A percentile compares a stretch with the other conserved stretches of the same genome.
Evolutionary conservation across 1,140 invertebrate species (phyloP).

Genomic region (Xylocopa sonorina): DNA sequence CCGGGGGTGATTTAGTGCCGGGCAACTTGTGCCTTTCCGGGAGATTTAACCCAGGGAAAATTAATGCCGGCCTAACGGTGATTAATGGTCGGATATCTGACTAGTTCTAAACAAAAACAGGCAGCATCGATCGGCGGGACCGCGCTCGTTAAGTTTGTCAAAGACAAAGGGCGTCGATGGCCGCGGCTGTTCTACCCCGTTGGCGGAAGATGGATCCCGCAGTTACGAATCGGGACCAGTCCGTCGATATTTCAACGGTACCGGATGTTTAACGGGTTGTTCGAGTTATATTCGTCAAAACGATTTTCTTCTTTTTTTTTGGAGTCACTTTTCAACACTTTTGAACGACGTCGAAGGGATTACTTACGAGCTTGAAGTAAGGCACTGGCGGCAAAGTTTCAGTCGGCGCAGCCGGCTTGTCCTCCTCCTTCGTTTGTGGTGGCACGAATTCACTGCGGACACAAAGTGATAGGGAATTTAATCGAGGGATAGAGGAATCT

Average conservation of each 20-base stretch:
- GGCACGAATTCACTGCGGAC: conserved; percentile 79
- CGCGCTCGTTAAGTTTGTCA: conserved; percentile 4
- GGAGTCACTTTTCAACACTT: no score
- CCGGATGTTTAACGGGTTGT: background rate
- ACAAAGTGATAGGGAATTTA: conserved; percentile 65
- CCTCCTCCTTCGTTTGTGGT: conserved; percentile 77
- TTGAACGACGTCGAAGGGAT: no score
- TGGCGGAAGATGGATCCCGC: background rate
- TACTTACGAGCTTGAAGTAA: conserved; percentile 79
- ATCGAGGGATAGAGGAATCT: no score
- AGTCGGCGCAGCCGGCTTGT: conserved; percentile 64
- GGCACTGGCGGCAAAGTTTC: conserved; percentile 74
- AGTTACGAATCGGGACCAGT: background rate
- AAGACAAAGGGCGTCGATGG: conserved; percentile 10
- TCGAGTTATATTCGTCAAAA: background rate
- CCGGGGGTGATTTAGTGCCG: conserved; percentile 52
- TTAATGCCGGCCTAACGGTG: conserved; percentile 57
- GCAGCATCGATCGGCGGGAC: conserved; percentile 38
- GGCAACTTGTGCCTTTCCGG: conserved; percentile 42
- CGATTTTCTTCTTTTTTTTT: background rate
- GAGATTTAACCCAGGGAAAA: conserved; percentile 60
- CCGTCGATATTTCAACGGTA: background rate
- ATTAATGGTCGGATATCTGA: conserved; percentile 50
- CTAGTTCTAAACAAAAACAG: conserved; percentile 43
- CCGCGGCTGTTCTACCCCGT: background rate